Evolutionary conservation across 2,888 invertebrate genomes (phyloP).

Genomic region (Spatulosminthurus flaviceps): DNA sequence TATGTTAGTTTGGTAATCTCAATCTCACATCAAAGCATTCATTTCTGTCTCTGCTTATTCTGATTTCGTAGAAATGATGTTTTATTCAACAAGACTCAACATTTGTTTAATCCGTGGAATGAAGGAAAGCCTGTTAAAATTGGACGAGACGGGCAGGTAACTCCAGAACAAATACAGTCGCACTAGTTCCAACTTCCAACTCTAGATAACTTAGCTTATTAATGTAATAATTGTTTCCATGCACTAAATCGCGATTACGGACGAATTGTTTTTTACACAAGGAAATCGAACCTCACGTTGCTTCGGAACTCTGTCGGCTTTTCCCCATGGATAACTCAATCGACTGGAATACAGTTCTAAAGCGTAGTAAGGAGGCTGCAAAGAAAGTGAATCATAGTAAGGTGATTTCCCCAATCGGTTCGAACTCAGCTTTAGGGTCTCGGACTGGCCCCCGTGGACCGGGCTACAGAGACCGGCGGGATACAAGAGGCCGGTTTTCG

Average conservation of each 20-base stretch:
- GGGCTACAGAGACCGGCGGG: constrained; percentile 65
- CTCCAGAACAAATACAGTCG: not conserved
- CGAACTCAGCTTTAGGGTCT: constrained; percentile 46
- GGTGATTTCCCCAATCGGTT: constrained; percentile 69
- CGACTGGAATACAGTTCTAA: constrained; percentile 86
- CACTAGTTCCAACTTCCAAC: too few relatives aligned
- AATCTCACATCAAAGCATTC: too few relatives aligned
- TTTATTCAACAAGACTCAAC: constrained; percentile 89
- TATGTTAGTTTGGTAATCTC: too few relatives aligned
- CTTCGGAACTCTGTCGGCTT: constrained; percentile 90
- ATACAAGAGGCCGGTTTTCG: constrained; percentile 53
- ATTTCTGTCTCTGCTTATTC: not conserved
- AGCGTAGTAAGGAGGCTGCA: constrained; percentile 85
- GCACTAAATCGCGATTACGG: not conserved
- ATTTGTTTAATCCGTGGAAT: constrained; percentile 97
- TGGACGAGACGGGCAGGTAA: constrained; percentile 88
- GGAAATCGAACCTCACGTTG: constrained; percentile 96
- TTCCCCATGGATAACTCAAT: constrained; percentile 92
- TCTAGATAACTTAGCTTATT: too few relatives aligned
- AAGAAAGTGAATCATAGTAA: constrained; percentile 72
- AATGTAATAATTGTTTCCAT: not conserved
- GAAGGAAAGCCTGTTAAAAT: constrained; percentile 98
- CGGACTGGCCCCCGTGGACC: constrained; percentile 70
- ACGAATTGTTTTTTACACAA: constrained; percentile 65
- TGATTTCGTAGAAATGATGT: constrained; percentile 80